Conservation (phyloP, 1,140 invertebrate species). For the Aleiodes sp. region DNA sequence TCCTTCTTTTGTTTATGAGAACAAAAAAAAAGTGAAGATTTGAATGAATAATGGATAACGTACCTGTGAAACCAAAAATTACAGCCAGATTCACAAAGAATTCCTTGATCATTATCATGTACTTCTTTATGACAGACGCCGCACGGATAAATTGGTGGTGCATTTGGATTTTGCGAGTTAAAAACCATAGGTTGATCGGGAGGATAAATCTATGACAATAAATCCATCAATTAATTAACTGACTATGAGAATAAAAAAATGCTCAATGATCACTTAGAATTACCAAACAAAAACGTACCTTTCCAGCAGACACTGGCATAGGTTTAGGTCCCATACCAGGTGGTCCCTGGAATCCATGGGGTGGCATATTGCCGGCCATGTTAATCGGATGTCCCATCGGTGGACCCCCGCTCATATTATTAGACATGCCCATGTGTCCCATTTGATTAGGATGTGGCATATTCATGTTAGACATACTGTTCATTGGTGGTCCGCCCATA, state of each 20-base stretch:
- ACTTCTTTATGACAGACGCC: constrained; percentile 98
- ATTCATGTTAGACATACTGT: constrained; percentile 69
- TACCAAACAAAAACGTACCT: constrained; percentile 67
- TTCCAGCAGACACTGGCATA: constrained; percentile 89
- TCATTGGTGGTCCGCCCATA: constrained; percentile 68
- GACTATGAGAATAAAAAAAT: constrained; percentile 27
- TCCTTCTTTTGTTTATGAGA: no score
- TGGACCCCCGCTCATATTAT: constrained; percentile 60
- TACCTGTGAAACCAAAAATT: constrained; percentile 99
- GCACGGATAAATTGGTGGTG: constrained; percentile 96
- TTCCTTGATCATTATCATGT: constrained; percentile 98
- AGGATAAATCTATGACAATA: constrained; percentile 78
- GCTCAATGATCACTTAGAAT: neutral
- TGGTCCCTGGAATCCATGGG: constrained; percentile 64
- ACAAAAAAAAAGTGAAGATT: no score
- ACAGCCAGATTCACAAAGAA: constrained; percentile 97
- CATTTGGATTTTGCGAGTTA: constrained; percentile 98
- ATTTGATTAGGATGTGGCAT: constrained; percentile 68
- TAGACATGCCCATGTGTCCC: constrained; percentile 66
- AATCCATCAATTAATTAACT: constrained; percentile 19
- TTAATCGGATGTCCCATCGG: constrained; percentile 64
- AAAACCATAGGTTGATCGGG: constrained; percentile 97
- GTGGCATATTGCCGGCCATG: constrained; percentile 58
- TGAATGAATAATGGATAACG: constrained; percentile 51
- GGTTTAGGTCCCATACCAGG: constrained; percentile 70